phyloP scores from a whole-genome alignment of 1,140 invertebrate genomes.

The Dolichoris vasculosae region DNA sequence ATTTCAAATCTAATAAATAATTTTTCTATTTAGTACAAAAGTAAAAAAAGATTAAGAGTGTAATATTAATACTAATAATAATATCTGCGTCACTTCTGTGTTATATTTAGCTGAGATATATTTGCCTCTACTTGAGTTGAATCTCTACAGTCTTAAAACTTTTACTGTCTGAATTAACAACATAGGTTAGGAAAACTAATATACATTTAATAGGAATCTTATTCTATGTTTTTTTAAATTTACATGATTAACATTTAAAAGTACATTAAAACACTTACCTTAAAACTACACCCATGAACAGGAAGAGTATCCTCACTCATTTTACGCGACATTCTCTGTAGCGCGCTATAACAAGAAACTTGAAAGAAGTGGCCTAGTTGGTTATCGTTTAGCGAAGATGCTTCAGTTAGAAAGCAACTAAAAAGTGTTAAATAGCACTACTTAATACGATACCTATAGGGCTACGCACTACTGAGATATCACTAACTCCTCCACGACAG shows the following conservation, averaged over 20 bases:
- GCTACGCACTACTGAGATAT: background rate
- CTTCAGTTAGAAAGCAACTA: background rate
- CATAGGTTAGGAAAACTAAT: background rate
- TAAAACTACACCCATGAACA: conserved; percentile 67
- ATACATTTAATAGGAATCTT: background rate
- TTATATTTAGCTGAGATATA: conserved; percentile 12
- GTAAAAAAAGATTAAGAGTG: background rate
- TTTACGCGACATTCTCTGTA: conserved; percentile 65
- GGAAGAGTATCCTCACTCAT: conserved; percentile 59
- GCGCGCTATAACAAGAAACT: conserved; percentile 1
- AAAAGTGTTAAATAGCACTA: background rate
- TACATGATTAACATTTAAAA: background rate
- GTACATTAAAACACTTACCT: conserved; percentile 60
- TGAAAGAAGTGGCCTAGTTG: background rate
- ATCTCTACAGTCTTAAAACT: background rate
- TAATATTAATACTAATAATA: conserved; percentile 9
- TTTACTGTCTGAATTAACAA: background rate
- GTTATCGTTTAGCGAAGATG: background rate
- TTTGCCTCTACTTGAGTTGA: background rate
- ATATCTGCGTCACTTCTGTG: background rate
- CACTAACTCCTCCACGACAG: background rate
- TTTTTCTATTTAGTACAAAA: background rate
- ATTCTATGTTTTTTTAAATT: too few species aligned
- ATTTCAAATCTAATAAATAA: background rate
- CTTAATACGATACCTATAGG: background rate